Conservation (phyloP, 2,888 invertebrate species). For the Phorcus lineatus region DNA sequence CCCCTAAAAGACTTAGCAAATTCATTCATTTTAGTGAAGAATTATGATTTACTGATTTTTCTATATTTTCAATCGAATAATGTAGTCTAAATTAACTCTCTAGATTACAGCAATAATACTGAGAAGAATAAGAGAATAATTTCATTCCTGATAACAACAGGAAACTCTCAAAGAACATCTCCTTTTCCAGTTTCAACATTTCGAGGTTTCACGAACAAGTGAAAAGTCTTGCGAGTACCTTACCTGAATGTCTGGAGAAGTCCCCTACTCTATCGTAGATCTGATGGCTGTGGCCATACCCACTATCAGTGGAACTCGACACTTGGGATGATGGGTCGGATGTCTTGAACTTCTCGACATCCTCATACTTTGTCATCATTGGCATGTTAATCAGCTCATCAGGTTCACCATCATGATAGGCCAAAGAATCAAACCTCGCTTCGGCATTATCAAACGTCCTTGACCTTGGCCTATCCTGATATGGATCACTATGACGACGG, state of each 20-base stretch:
- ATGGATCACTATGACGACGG: not conserved
- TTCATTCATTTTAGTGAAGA: no score
- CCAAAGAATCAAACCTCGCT: constrained; percentile 16
- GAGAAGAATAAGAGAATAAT: no score
- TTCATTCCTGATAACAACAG: no score
- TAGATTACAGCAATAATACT: no score
- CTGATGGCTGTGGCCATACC: constrained; percentile 68
- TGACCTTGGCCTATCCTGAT: constrained; percentile 26
- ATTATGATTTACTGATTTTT: no score
- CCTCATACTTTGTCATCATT: constrained; percentile 58
- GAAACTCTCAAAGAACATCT: no score
- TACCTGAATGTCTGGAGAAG: constrained; percentile 44
- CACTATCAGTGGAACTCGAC: constrained; percentile 73
- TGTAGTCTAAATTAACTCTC: no score
- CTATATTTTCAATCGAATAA: no score
- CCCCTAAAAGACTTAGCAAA: no score
- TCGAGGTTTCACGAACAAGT: not conserved
- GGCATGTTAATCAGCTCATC: constrained; percentile 13
- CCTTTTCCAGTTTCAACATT: no score
- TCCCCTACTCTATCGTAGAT: constrained; percentile 56
- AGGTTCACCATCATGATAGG: constrained; percentile 28
- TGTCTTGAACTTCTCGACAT: constrained; percentile 67
- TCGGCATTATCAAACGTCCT: constrained; percentile 17
- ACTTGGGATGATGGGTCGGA: constrained; percentile 71
- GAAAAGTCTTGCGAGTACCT: not conserved